phyloP scores from a whole-genome alignment of 2,888 invertebrate species.

The Hirtodrosophila confusa region DNA sequence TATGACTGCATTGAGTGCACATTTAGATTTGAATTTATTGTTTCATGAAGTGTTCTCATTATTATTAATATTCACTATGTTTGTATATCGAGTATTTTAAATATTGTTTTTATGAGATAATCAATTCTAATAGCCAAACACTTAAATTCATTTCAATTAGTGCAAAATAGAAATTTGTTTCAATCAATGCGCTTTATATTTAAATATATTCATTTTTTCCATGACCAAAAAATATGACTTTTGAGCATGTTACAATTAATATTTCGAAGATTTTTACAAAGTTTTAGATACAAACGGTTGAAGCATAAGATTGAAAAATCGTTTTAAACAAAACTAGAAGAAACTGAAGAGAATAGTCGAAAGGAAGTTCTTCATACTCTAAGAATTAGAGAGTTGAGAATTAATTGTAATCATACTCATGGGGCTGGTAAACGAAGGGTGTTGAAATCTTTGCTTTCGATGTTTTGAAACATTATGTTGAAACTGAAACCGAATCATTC shows the following conservation, averaged over 20 bases:
- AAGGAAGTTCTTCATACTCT: slow-evolving; percentile 3
- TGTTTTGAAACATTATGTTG: slow-evolving; percentile 56
- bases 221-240: no score
- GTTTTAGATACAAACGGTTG: no score
- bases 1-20: slow-evolving; percentile 51
- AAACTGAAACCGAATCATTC: slow-evolving; percentile 68
- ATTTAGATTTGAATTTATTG: slow-evolving; percentile 34
- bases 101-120: slow-evolving; percentile 27
- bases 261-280: slow-evolving; percentile 1
- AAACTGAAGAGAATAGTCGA: neutral
- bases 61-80: slow-evolving; percentile 24
- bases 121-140: slow-evolving; percentile 41
- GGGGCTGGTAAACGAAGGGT: slow-evolving; percentile 14
- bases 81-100: slow-evolving; percentile 47
- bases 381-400: neutral
- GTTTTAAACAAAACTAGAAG: neutral
- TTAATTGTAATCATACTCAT: neutral
- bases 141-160: slow-evolving; percentile 34
- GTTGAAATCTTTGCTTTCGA: slow-evolving; percentile 49
- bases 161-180: slow-evolving; percentile 49
- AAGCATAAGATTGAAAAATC: no score
- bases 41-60: slow-evolving; percentile 3
- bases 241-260: neutral
- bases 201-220: no score
- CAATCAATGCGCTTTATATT: slow-evolving; percentile 3